phyloP scores from a whole-genome alignment of 1,140 invertebrate species.

The Trinorchestia longiramus region DNA sequence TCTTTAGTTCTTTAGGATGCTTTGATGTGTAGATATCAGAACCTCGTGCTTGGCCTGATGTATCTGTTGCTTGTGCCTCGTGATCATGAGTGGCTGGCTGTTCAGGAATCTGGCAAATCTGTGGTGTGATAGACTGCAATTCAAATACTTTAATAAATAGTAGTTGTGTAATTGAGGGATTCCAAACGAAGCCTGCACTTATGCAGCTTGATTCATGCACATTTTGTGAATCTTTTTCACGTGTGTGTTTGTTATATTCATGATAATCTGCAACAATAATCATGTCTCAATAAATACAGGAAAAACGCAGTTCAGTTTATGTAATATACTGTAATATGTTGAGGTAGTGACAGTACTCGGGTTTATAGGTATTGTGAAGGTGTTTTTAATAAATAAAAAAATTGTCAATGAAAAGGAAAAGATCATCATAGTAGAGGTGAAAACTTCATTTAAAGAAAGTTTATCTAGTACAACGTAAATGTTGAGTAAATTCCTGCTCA shows the following conservation, averaged over 20 bases:
- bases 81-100: not conserved
- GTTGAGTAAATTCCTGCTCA: too few species aligned
- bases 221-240: not conserved
- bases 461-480: too few species aligned
- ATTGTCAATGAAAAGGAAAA: too few species aligned
- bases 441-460: too few species aligned
- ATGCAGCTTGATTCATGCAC: not conserved
- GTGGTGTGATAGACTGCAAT: not conserved
- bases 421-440: too few species aligned
- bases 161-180: not conserved
- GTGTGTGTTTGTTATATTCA: not conserved
- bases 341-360: not conserved
- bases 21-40: not conserved
- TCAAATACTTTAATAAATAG: not conserved
- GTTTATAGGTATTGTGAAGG: not conserved
- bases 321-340: not conserved
- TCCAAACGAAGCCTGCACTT: not conserved
- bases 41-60: not conserved
- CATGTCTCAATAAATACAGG: not conserved
- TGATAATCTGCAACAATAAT: not conserved
- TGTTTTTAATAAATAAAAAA: too few species aligned
- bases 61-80: not conserved
- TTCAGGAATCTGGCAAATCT: not conserved
- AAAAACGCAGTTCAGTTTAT: not conserved
- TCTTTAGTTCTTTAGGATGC: not conserved